Percentiles rank a stretch among this genome's conserved stretches.
Conservation (phyloP, 2,113 vertebrate species). For the Tenrec ecaudatus region DNA sequence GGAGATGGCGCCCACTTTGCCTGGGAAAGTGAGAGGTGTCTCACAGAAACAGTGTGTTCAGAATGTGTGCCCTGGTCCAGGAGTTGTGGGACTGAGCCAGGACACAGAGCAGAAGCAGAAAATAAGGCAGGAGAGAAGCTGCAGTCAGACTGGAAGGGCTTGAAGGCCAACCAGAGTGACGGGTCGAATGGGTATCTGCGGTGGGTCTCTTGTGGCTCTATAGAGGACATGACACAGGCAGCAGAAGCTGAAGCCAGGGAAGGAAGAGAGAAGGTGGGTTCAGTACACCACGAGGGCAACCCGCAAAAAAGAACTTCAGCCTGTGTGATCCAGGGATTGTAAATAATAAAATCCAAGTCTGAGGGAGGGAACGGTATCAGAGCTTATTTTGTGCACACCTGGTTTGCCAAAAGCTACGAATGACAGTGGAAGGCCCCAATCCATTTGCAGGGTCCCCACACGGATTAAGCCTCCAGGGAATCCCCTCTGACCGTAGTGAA, state of each 20-base stretch:
- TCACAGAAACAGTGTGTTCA: not conserved
- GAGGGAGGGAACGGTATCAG: too few relatives aligned
- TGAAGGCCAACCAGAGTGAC: not conserved
- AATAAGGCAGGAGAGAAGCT: not conserved
- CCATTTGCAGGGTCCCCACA: too few relatives aligned
- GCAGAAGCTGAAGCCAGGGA: not conserved
- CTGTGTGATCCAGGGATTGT: too few relatives aligned
- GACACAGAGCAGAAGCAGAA: not conserved
- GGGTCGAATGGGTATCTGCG: not conserved
- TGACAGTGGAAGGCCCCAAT: too few relatives aligned
- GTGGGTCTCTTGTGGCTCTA: not conserved
- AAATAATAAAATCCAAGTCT: too few relatives aligned
- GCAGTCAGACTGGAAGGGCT: not conserved
- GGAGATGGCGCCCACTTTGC: rapidly evolving
- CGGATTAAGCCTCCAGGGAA: too few relatives aligned
- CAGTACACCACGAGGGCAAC: rapidly evolving
- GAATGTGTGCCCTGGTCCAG: not conserved
- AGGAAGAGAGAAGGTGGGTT: not conserved
- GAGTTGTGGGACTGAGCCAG: not conserved
- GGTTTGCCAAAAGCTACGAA: too few relatives aligned
- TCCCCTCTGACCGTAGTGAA: too few relatives aligned
- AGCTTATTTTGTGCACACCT: too few relatives aligned
- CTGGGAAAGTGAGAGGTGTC: not conserved
- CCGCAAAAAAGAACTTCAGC: not conserved
- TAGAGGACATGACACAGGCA: not conserved